Percentiles rank a stretch among this genome's conserved stretches.
These are phyloP conservation scores for Poeciliopsis gracilis DNA, from an alignment of 2,797 vertebrate genomes.

Conservation along the genomic window DNA sequence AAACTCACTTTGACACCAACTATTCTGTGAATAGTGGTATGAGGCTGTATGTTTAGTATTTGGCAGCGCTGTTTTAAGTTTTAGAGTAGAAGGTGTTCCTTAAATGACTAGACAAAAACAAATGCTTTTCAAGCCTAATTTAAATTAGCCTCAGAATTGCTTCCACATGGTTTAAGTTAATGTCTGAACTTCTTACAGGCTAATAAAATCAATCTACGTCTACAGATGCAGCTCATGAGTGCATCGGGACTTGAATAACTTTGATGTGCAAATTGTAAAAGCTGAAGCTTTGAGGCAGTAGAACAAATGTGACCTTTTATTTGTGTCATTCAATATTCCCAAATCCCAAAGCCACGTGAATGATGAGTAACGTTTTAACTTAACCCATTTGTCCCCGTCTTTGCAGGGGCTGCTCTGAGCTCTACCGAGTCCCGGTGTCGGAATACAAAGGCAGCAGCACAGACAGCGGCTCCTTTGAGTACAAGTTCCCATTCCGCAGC, in stretches of 20 bases:
- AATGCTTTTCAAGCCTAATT: neutral
- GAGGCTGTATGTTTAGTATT: neutral
- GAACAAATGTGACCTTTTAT: neutral
- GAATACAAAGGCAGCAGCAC: constrained; percentile 92
- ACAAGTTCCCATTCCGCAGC: constrained; percentile 98
- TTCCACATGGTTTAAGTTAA: neutral
- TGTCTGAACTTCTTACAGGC: neutral
- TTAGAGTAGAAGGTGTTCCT: neutral
- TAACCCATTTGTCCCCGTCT: neutral
- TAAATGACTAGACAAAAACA: neutral
- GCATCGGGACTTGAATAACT: neutral
- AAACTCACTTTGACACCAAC: neutral
- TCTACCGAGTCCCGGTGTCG: constrained; percentile 91
- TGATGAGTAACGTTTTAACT: neutral
- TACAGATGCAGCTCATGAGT: neutral
- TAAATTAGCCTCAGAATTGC: neutral
- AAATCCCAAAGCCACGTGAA: neutral
- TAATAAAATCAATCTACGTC: neutral
- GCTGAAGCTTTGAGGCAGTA: neutral
- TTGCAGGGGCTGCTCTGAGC: constrained; percentile 93
- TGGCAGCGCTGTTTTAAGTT: neutral
- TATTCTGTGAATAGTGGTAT: neutral
- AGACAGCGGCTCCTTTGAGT: constrained; percentile 92
- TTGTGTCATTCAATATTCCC: neutral
- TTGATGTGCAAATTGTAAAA: neutral